Evolutionary conservation across 2,888 invertebrate species (phyloP), one percentile per base, ranked within the genome.

Genomic region (Carcina quercana): DNA sequence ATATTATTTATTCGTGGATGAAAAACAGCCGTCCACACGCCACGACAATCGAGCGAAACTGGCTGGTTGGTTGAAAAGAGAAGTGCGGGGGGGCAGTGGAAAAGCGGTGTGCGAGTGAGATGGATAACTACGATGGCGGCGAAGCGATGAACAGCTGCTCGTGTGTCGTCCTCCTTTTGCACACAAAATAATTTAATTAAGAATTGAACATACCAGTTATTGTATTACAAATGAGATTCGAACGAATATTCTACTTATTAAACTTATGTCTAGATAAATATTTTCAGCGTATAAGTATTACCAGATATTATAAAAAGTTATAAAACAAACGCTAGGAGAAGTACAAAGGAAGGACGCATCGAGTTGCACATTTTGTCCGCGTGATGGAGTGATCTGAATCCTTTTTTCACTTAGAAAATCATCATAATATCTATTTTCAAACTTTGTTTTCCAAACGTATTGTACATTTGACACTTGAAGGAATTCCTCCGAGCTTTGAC

Each of bases 21-120:
- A 51, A 41, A 46, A 30, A 47, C 31, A 38, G 38, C n/a, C 79
- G 70, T 69, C 79, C 68, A 41, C 67, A 50, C 74, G 41, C 59
- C 53, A 65, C 65, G 54, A 59, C 58, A 71, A 79, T 76, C 76
- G 79, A 83, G 69, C 82, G 80, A 75, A 73, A 84, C 83, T 83
- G 79, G 67, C 56, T 79, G 78, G 65, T 55, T 43, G 47, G 40
- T 45, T 35, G 40, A 44, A 39, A 42, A 50, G 43, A 42, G 55
- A 59, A 50, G 48, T 54, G 47, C 52, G 53, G 53, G 25, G 2
- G 28, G 28, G 28, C 22, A 50, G 54, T 44, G 56, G 39, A 35
- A 50, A 52, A 59, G 50, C 56, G 53, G 38, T 40, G 54, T 25
- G 41, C 52, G 56, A 71, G 55, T 46, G 71, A 75, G 73, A 76